Evolutionary conservation across 2,888 invertebrate genomes (phyloP).

Genomic region (Elmis aenea): DNA sequence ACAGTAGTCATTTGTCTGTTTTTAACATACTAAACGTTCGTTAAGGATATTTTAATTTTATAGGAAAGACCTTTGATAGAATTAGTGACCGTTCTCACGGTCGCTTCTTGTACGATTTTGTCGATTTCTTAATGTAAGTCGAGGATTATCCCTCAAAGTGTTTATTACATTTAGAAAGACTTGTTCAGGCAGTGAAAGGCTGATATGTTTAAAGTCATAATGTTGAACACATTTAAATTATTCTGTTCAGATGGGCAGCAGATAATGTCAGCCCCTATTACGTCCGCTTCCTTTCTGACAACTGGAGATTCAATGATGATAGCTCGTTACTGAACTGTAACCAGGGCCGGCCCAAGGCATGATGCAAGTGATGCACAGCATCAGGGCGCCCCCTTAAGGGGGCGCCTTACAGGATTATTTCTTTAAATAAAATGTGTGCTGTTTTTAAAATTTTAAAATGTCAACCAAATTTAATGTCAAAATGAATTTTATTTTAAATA

Average conservation of each 20-base stretch:
- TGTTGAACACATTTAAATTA: slow-evolving; percentile 24
- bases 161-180: slow-evolving; percentile 7
- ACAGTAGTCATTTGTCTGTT: slow-evolving; percentile 38
- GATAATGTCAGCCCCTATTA: slow-evolving; percentile 22
- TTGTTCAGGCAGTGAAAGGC: slow-evolving; percentile 16
- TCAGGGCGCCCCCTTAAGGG: too few species aligned
- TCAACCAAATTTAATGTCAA: too few species aligned
- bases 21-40: slow-evolving; percentile 32
- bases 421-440: too few species aligned
- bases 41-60: slow-evolving; percentile 37
- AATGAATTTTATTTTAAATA: too few species aligned
- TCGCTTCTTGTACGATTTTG: slow-evolving; percentile 10
- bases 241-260: slow-evolving; percentile 19
- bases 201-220: slow-evolving; percentile 17
- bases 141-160: neutral
- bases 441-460: too few species aligned
- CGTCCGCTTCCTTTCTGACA: too few species aligned
- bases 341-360: too few species aligned
- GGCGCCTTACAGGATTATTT: too few species aligned
- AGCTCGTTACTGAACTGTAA: too few species aligned
- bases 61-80: slow-evolving; percentile 17
- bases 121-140: neutral
- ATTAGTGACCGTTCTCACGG: slow-evolving; percentile 22
- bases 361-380: too few species aligned
- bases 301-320: too few species aligned